Percentiles rank a stretch among this genome's conserved stretches.
phyloP scores from a whole-genome alignment of 2,113 vertebrate species.

The Gavialis gangeticus region DNA sequence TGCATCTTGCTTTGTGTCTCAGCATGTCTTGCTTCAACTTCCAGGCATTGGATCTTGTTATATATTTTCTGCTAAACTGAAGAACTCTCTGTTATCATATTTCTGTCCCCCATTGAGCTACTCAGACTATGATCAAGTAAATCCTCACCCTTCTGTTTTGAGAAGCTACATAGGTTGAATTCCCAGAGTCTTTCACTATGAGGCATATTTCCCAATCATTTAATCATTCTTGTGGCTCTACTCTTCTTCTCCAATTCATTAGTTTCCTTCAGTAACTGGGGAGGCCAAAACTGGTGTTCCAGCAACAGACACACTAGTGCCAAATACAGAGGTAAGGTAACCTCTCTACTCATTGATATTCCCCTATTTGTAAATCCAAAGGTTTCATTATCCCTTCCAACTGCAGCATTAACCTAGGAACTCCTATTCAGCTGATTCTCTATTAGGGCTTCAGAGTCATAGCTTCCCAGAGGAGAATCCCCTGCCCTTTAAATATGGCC shows the following conservation, averaged over 20 bases:
- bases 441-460: not conserved
- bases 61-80: not conserved
- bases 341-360: not conserved
- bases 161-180: no score
- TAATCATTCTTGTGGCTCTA: not conserved
- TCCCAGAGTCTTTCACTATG: no score
- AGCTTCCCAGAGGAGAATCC: accelerated
- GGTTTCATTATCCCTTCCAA: not conserved
- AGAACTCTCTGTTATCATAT: not conserved
- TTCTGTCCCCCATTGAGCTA: accelerated
- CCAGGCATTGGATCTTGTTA: not conserved
- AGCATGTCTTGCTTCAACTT: not conserved
- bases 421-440: accelerated
- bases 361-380: not conserved
- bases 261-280: no score
- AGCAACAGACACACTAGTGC: not conserved
- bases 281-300: no score
- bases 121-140: not conserved
- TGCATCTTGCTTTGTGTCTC: not conserved
- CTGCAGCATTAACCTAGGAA: not conserved
- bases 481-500: no score
- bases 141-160: no score
- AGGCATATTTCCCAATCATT: no score
- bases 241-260: not conserved
- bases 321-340: accelerated